phyloP scores from a whole-genome alignment of 2,113 vertebrate species.

The Pavo muticus region DNA sequence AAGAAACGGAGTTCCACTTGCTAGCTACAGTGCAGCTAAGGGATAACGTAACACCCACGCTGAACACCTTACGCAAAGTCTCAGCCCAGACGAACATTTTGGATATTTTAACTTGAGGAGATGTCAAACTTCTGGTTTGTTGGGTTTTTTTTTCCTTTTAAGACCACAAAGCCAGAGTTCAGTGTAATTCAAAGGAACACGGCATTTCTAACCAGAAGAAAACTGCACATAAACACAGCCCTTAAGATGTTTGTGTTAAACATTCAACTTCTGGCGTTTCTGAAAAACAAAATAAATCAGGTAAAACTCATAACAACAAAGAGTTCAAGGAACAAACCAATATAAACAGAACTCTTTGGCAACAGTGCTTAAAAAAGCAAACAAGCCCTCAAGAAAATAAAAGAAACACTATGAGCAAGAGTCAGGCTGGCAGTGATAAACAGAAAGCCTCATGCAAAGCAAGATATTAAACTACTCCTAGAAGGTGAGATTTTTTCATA shows the following conservation, averaged over 20 bases:
- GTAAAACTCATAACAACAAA: background rate
- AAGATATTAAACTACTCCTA: background rate
- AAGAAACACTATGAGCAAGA: background rate
- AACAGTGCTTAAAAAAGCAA: background rate
- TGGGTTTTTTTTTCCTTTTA: background rate
- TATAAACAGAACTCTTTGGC: background rate
- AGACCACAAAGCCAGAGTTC: background rate
- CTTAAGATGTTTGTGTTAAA: background rate
- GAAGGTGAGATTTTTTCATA: rapidly evolving
- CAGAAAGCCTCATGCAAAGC: background rate
- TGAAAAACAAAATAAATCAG: background rate
- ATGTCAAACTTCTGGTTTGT: background rate
- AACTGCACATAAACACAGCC: background rate
- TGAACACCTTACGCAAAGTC: background rate
- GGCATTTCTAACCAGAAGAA: background rate
- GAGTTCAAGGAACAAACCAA: background rate
- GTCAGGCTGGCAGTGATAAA: background rate
- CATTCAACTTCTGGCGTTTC: background rate
- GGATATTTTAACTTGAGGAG: background rate
- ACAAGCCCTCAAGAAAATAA: background rate
- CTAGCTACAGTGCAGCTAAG: background rate
- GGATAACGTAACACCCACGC: background rate
- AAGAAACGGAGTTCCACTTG: background rate
- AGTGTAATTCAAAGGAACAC: background rate
- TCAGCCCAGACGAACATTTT: background rate